Conservation (phyloP, 1,140 invertebrate species). For the Mycetomoellerius zeteki region DNA sequence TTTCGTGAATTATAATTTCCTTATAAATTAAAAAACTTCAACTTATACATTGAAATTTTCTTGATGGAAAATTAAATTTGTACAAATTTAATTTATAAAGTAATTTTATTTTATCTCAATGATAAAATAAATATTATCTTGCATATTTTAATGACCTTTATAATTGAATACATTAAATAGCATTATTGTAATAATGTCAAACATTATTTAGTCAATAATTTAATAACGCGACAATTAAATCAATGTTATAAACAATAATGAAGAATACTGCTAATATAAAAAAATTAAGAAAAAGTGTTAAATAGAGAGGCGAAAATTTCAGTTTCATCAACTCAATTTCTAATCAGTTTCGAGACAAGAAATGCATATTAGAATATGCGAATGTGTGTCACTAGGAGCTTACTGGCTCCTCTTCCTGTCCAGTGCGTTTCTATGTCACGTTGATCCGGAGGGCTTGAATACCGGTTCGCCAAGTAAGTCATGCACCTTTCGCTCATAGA, state of each 20-base stretch:
- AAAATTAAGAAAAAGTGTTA: not conserved
- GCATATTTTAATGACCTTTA: not conserved
- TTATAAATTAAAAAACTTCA: not conserved
- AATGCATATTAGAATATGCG: not conserved
- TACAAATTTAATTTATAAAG: not conserved
- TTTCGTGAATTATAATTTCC: not conserved
- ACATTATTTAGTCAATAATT: too few species aligned
- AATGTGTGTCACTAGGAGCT: slow-evolving; percentile 57
- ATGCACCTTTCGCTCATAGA: slow-evolving; percentile 45
- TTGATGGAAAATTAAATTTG: not conserved
- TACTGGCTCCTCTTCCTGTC: slow-evolving; percentile 47
- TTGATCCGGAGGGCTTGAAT: slow-evolving; percentile 51
- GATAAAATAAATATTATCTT: not conserved
- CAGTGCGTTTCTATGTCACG: slow-evolving; percentile 64
- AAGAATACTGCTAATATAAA: not conserved
- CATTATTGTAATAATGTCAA: not conserved
- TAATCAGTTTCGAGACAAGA: not conserved
- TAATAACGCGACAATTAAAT: not conserved
- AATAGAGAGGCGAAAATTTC: not conserved
- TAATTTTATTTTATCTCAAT: not conserved
- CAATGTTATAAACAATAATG: not conserved
- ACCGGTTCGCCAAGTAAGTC: slow-evolving; percentile 69
- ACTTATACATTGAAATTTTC: not conserved
- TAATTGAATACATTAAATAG: not conserved
- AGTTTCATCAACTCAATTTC: slow-evolving; percentile 7